phyloP scores from a whole-genome alignment of 2,888 invertebrate species.

The Hyalella azteca region DNA sequence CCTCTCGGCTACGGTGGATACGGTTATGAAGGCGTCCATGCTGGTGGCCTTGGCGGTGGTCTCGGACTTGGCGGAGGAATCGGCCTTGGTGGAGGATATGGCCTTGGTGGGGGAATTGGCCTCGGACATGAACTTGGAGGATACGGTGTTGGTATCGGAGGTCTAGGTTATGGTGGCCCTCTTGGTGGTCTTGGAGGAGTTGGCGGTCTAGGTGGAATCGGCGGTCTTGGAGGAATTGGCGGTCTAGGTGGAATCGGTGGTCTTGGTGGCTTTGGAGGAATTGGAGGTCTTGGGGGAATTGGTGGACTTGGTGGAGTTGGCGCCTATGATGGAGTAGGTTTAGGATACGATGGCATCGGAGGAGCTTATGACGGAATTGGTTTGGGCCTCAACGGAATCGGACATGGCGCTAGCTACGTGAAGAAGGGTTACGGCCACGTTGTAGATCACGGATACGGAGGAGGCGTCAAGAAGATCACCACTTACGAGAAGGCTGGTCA shows the following conservation, averaged over 20 bases:
- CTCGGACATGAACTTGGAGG: not conserved
- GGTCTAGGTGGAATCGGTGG: not conserved
- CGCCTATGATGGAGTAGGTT: not conserved
- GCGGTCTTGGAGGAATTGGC: not conserved
- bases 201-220: not conserved
- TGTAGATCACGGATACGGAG: slow-evolving; percentile 3
- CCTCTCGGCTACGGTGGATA: not conserved
- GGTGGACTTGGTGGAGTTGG: slow-evolving; percentile 22
- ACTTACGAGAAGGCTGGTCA: slow-evolving; percentile 16
- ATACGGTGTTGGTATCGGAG: not conserved
- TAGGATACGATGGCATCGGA: not conserved
- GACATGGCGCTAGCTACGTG: not conserved
- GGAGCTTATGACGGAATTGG: not conserved
- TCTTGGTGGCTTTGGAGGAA: not conserved
- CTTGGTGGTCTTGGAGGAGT: not conserved
- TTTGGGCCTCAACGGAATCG: not conserved
- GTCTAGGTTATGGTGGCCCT: not conserved
- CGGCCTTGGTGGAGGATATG: not conserved
- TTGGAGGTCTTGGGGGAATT: not conserved
- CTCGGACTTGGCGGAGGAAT: not conserved
- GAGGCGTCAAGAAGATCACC: slow-evolving; percentile 2
- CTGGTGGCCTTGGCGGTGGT: not conserved
- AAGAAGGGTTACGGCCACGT: slow-evolving; percentile 28
- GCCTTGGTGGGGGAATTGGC: not conserved
- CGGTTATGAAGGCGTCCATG: not conserved